Evolutionary conservation across 1,140 invertebrate genomes (phyloP).

Genomic region (Ylistrum balloti): DNA sequence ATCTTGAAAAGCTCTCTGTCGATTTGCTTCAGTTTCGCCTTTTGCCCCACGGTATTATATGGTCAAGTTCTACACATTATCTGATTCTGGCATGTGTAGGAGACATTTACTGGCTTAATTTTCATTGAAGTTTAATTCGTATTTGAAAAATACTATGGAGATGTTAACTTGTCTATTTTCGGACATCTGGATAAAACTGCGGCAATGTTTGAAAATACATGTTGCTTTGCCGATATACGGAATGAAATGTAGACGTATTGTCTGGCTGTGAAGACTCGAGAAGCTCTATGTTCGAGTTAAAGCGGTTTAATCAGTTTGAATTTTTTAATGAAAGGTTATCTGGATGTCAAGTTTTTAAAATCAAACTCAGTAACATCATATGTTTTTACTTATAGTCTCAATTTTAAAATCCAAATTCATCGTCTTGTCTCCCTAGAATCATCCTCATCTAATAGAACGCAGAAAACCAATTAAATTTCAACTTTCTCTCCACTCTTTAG

Average conservation of each 20-base stretch:
- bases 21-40: too few relatives aligned
- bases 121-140: too few relatives aligned
- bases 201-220: not conserved
- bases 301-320: not conserved
- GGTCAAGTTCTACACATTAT: too few relatives aligned
- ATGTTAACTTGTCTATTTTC: too few relatives aligned
- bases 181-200: not conserved
- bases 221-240: not conserved
- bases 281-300: not conserved
- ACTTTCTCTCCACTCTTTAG: not conserved
- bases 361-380: not conserved
- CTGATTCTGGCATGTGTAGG: too few relatives aligned
- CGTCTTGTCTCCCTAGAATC: conserved; percentile 11
- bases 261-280: not conserved
- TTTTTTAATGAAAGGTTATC: conserved; percentile 3
- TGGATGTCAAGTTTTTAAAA: not conserved
- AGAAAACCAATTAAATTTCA: conserved; percentile 21
- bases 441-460: not conserved
- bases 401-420: conserved; percentile 19
- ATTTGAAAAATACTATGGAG: too few relatives aligned
- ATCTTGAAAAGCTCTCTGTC: too few relatives aligned
- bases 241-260: not conserved
- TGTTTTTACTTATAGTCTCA: not conserved
- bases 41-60: too few relatives aligned
- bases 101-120: too few relatives aligned